Evolutionary conservation across 2,888 invertebrate species (phyloP), one percentile per base, ranked within the genome.

Genomic region (Pycnomerus fuliginosus): DNA sequence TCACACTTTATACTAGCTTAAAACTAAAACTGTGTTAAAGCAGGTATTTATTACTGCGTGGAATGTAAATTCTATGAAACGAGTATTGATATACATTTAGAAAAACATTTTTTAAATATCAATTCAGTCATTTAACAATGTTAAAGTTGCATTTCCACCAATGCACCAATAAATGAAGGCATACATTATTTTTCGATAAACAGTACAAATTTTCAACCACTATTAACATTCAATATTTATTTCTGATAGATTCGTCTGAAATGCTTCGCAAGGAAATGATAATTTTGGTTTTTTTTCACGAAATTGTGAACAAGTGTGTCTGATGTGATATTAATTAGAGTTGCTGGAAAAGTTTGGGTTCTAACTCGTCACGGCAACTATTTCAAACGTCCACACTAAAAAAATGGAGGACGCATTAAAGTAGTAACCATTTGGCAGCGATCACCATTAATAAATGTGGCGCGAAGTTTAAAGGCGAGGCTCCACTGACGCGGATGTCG

Each of bases 401-500:
- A 32, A 16, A 35, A 28, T n/a, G n/a, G 17, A n/a, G 32, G 45
- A 38, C 31, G 35, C 45, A 43, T 58, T 59, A 56, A 31, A 59
- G 45, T 24, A 59, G 38, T 20, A 59, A 27, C 31, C 48, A 37
- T 51, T 56, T 75, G 53, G 69, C 72, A 45, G 71, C 51, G 42
- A 73, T 44, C 35, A 74, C 48, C 64, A 71, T 71, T 43, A 75
- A 47, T 33, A 75, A 52, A 49, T 73, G 70, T 14, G 72, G 69
- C 36, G 67, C 62, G 16, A 72, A 42, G 42, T 56, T 55, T 32
- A 53, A 15, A 25, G 43, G 27, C 34, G 56, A 28, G 15, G 71
- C 68, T 17, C 70, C 72, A 41, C 81, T 83, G 42, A 87, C 86
- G 53, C 82, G 80, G 50, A 94, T 83, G 72, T 95, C 94, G 61